A percentile compares a stretch with the other conserved stretches of the same genome.
These are phyloP conservation scores for Drosophila phalerata DNA, from an alignment of 2,888 invertebrate genomes.

Conservation along the genomic window DNA sequence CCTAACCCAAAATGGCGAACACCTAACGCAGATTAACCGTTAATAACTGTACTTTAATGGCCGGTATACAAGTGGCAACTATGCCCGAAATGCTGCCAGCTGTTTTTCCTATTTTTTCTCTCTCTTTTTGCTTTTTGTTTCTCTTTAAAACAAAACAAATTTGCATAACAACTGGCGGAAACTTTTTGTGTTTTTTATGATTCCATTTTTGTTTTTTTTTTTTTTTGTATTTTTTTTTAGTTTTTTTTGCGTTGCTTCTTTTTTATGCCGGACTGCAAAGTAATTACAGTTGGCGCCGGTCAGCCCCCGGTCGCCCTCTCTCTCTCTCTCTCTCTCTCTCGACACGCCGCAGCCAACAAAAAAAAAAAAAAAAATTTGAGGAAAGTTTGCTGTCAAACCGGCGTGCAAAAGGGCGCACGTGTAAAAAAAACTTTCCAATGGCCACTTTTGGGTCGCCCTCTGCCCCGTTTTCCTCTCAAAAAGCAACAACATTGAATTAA, in stretches of 20 bases:
- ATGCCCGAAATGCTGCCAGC: slow-evolving; percentile 32
- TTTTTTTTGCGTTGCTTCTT: slow-evolving; percentile 2
- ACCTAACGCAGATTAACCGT: slow-evolving; percentile 64
- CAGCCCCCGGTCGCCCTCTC: slow-evolving; percentile 8
- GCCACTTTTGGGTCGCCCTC: slow-evolving; percentile 26
- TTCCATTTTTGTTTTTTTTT: slow-evolving; percentile 32
- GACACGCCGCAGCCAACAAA: slow-evolving; percentile 4
- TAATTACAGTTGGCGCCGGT: slow-evolving; percentile 69
- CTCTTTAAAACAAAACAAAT: slow-evolving; percentile 49
- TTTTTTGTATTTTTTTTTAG: slow-evolving; percentile 10
- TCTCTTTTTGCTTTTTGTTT: background rate
- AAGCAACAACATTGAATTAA: slow-evolving; percentile 17
- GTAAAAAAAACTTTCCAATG: slow-evolving; percentile 59
- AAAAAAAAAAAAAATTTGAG: background rate
- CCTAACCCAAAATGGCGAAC: slow-evolving; percentile 37
- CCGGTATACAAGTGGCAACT: slow-evolving; percentile 18
- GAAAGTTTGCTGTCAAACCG: slow-evolving; percentile 65
- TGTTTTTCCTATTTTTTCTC: background rate
- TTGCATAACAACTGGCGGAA: slow-evolving; percentile 69
- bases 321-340: background rate
- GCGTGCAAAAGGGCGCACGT: slow-evolving; percentile 59
- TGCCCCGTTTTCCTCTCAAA: background rate
- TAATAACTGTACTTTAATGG: slow-evolving; percentile 64
- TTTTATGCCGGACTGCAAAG: slow-evolving; percentile 55
- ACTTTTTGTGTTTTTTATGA: slow-evolving; percentile 66